phyloP scores from a whole-genome alignment of 2,797 vertebrate genomes.

The Zenarchopterus dispar region DNA sequence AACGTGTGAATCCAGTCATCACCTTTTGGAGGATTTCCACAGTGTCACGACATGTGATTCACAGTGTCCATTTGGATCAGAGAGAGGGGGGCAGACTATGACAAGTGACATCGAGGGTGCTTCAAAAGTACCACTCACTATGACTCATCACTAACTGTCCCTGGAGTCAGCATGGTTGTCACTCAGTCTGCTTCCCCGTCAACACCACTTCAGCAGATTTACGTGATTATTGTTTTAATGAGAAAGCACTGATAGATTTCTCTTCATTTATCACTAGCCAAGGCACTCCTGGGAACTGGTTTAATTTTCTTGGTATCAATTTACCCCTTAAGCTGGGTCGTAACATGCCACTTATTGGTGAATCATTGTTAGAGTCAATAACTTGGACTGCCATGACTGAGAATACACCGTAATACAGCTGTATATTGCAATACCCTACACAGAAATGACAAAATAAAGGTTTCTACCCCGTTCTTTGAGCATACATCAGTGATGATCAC shows the following conservation, averaged over 20 bases:
- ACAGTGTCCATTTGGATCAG: slow-evolving; percentile 38
- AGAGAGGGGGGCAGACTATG: slow-evolving; percentile 39
- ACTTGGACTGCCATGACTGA: slow-evolving; percentile 44
- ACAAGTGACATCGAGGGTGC: slow-evolving; percentile 59
- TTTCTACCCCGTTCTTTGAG: background rate
- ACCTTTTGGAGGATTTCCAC: slow-evolving; percentile 26
- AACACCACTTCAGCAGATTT: slow-evolving; percentile 57
- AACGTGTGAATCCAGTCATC: slow-evolving; percentile 15
- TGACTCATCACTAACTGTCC: slow-evolving; percentile 65
- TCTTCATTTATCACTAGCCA: slow-evolving; percentile 59
- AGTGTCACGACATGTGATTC: slow-evolving; percentile 45
- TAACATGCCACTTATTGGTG: slow-evolving; percentile 51
- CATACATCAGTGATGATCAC: background rate
- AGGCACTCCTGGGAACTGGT: slow-evolving; percentile 31
- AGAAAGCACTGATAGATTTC: slow-evolving; percentile 69
- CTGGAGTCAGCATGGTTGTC: slow-evolving; percentile 61
- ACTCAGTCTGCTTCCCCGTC: slow-evolving; percentile 72
- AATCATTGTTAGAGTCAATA: slow-evolving; percentile 46
- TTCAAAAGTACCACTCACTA: slow-evolving; percentile 52
- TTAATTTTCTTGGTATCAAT: slow-evolving; percentile 67
- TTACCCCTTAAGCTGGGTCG: slow-evolving; percentile 47
- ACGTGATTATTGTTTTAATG: slow-evolving; percentile 77
- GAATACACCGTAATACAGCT: slow-evolving; percentile 22
- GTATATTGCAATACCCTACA: background rate
- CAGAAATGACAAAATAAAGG: slow-evolving; percentile 7